phyloP scores from a whole-genome alignment of 2,113 vertebrate genomes.

The Phyllostomus discolor region DNA sequence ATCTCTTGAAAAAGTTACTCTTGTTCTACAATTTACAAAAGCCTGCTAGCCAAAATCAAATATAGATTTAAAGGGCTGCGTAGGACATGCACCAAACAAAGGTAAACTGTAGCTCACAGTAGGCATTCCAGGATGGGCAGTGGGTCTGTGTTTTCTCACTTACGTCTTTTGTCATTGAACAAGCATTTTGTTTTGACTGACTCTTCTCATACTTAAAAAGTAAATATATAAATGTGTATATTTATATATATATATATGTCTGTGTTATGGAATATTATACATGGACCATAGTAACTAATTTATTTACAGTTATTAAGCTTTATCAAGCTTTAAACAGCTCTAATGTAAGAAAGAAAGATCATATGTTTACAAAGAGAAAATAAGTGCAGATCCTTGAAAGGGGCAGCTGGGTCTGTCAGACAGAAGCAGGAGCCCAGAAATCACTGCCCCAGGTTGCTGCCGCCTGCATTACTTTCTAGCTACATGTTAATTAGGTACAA shows the following conservation, averaged over 20 bases:
- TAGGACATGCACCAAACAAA: background rate
- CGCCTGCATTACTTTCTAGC: background rate
- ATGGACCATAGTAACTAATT: background rate
- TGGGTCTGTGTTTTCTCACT: background rate
- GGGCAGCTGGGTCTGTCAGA: background rate
- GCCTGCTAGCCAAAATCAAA: background rate
- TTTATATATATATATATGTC: background rate
- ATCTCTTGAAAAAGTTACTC: background rate
- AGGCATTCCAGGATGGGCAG: background rate
- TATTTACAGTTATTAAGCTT: background rate
- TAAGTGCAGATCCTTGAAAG: background rate
- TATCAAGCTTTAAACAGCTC: background rate
- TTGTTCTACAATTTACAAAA: background rate
- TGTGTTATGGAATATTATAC: background rate
- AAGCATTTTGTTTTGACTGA: slow-evolving; percentile 8
- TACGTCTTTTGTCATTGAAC: background rate
- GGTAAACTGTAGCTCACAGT: background rate
- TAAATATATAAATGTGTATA: background rate
- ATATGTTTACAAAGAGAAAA: background rate
- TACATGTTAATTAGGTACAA: background rate
- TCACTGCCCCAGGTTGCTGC: fast-evolving
- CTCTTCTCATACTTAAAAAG: background rate
- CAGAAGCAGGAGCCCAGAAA: background rate
- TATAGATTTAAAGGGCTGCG: background rate
- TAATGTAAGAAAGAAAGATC: background rate